Conservation (phyloP, 2,888 invertebrate genomes). For the Hofmannophila pseudospretella region DNA sequence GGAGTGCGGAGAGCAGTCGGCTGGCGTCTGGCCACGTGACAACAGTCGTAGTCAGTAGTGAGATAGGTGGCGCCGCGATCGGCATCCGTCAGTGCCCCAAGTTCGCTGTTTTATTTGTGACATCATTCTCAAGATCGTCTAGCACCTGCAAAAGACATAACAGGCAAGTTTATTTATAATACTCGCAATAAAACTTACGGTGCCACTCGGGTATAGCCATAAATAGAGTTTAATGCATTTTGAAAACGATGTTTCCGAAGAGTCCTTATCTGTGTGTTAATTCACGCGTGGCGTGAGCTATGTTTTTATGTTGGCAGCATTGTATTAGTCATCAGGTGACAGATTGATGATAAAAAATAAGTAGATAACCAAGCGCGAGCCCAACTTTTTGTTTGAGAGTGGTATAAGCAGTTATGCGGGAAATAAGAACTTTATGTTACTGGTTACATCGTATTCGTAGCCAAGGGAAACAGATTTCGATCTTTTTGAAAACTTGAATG, state of each 20-base stretch:
- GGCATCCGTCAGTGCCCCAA: conserved; percentile 6
- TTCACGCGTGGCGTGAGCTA: conserved; percentile 13
- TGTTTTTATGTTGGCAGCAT: conserved; percentile 20
- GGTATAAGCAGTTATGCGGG: too few relatives aligned
- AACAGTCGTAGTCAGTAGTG: conserved; percentile 8
- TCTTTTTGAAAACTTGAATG: too few relatives aligned
- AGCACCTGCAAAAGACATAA: conserved; percentile 16
- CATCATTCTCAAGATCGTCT: conserved; percentile 20
- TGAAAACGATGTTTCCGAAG: conserved; percentile 7
- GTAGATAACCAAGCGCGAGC: too few relatives aligned
- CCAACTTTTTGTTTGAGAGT: too few relatives aligned
- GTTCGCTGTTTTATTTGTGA: conserved; percentile 14
- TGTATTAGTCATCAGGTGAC: conserved; percentile 12
- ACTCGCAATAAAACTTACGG: conserved; percentile 13
- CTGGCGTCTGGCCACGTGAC: conserved; percentile 36
- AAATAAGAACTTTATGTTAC: too few relatives aligned
- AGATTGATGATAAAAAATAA: neutral
- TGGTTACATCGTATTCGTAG: too few relatives aligned
- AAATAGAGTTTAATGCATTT: conserved; percentile 6
- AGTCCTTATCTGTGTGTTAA: conserved; percentile 1
- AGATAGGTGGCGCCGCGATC: conserved; percentile 14
- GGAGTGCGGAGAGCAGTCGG: conserved; percentile 29
- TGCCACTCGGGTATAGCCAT: conserved; percentile 6
- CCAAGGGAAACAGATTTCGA: too few relatives aligned
- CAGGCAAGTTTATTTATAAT: conserved; percentile 26